phyloP scores from a whole-genome alignment of 2,888 invertebrate genomes.

The Taphrorychus bicolor region DNA sequence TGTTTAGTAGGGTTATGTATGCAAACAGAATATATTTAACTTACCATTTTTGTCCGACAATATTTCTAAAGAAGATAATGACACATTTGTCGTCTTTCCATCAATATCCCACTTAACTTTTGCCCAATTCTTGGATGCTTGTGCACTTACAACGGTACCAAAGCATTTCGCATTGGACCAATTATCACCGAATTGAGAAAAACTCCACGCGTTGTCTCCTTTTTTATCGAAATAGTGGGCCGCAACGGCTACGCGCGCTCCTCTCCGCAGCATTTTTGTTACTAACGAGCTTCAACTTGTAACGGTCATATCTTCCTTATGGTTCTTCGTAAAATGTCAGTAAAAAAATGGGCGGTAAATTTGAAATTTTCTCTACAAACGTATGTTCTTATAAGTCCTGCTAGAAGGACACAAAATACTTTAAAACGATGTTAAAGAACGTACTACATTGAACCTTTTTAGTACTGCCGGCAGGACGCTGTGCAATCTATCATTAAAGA shows the following conservation, averaged over 20 bases:
- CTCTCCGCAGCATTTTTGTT: too few relatives aligned
- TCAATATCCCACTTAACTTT: too few relatives aligned
- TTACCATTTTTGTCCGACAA: neutral
- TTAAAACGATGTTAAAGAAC: conserved; percentile 9
- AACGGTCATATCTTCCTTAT: neutral
- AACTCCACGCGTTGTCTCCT: conserved; percentile 10
- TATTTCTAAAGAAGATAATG: conserved; percentile 1
- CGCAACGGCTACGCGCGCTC: conserved; percentile 9
- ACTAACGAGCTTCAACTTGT: neutral
- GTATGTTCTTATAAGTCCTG: conserved; percentile 10
- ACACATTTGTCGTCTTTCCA: conserved; percentile 5
- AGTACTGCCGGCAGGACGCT: conserved; percentile 20
- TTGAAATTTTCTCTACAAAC: conserved; percentile 8
- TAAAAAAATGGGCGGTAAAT: too few relatives aligned
- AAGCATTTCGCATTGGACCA: conserved; percentile 7
- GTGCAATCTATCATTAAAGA: conserved; percentile 16
- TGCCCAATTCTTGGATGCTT: too few relatives aligned
- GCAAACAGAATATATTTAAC: neutral
- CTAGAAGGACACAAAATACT: conserved; percentile 13
- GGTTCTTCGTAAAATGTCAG: neutral
- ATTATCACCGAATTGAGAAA: conserved; percentile 2
- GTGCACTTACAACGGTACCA: too few relatives aligned
- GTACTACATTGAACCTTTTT: conserved; percentile 15
- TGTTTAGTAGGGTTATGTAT: too few relatives aligned
- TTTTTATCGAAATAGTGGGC: conserved; percentile 7